Base-by-base conservation (phyloP, 2,888 invertebrate species). In the Hirtodrosophila alboralis region DNA sequence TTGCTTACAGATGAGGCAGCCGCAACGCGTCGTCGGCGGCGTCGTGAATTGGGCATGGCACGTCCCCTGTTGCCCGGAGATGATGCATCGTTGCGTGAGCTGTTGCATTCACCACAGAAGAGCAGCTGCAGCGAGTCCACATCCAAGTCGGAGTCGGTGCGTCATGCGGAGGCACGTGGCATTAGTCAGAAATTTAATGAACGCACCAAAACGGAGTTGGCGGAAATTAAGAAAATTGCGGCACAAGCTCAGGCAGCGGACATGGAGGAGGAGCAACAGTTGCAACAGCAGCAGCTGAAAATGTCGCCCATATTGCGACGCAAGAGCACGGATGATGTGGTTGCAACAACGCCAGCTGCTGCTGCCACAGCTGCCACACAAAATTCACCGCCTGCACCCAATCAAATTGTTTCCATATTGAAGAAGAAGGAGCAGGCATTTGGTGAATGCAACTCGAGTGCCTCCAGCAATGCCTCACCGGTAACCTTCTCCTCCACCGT, bases 401-500 rank as follows among this genome's bases (percentile, higher is more conserved):
- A 90, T 65, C 90, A 90, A 52, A 91, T 91, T 36, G 93, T 93
- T 56, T 95, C 95, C 57, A 95, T 95, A 83, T 90, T 95, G 34
- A 95, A 95, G 89, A 93, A 94, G 75, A 95, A 94, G 88, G 92
- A 93, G 58, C 88, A 90, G 41, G 77, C 84, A 2, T 78, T 86
- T 10, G 86, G 86, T 0, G 90, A 92, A 51, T 91, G 92, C 12
- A 89, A 89, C 49, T 85, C 86, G 14, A 78, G 78, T 41, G 88
- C 91, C 52, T 91, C 92, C 2, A 92, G 92, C 85, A 92, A 93
- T 77, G 91, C 92, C 16, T 94, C 95, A 16, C 95, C 95, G 7
- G 95, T 95, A 3, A 95, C 95, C n/a, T 95, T 95, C 90, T 95
- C 95, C 5, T 94, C 95, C 1, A 95, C 92, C 84, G 95, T 95